Conservation (phyloP, 2,888 invertebrate species). For the Euclidia mi region DNA sequence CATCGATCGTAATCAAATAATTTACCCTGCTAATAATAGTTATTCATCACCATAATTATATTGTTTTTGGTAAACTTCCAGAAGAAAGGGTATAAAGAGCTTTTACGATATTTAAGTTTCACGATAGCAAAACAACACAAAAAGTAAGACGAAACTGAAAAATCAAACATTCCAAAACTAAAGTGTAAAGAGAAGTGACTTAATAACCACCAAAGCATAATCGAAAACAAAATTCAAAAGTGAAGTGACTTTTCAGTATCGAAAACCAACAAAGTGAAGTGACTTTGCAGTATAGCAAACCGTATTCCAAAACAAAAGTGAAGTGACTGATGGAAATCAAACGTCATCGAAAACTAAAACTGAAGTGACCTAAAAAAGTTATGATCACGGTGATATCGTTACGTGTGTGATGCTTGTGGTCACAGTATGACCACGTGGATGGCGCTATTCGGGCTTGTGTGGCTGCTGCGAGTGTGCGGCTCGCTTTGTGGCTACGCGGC, state of each 20-base stretch:
- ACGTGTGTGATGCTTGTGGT: constrained; percentile 66
- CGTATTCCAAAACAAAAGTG: no score
- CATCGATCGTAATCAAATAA: no score
- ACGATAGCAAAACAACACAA: background rate
- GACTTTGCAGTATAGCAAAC: no score
- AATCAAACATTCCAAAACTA: no score
- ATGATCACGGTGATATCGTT: constrained; percentile 41
- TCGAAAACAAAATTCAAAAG: background rate
- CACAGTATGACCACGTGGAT: constrained; percentile 91
- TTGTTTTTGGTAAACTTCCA: no score
- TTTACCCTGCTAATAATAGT: no score
- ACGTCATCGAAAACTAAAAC: no score
- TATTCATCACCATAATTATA: no score
- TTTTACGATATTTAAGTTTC: constrained; percentile 12
- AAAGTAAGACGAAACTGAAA: background rate
- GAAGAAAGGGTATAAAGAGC: constrained; percentile 17
- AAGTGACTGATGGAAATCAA: constrained; percentile 19
- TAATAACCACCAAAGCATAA: no score
- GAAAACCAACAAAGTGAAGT: no score
- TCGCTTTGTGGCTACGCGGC: constrained; percentile 94
- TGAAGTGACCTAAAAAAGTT: background rate
- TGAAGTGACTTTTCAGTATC: no score
- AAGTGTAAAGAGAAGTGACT: no score
- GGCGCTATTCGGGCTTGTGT: constrained; percentile 96
- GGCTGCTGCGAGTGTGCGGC: constrained; percentile 95